Evolutionary conservation across 2,797 vertebrate species (phyloP), one percentile per base, ranked within the genome.

Genomic region (Nasua narica): DNA sequence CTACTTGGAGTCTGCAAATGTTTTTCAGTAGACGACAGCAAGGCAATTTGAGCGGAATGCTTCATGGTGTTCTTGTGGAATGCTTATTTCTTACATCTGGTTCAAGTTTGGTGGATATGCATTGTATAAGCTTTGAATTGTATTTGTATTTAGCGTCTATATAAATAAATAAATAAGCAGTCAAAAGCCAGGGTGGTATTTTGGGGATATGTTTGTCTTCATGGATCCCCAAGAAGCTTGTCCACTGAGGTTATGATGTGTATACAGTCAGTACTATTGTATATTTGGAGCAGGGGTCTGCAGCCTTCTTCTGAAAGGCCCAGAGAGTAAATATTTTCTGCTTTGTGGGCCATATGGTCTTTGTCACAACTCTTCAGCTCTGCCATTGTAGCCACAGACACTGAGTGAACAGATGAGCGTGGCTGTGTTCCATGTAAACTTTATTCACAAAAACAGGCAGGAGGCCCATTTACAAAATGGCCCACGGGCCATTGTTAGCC

Each of bases 341-440:
- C 54, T 96, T 43, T 46, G 43, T 0, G 3, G 56, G 29, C 70
- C 56, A 40, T 50, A 54, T 52, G 65, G 56, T 85, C 82, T 69
- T 37, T 94, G 23, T 72, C n/a, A 18, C 54, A 90, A 19, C 50
- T 62, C 37, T 54, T 84, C 52, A 72, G 27, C 67, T 67, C 81
- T 96, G 37, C 43, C 46, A 2, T n/a, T 86, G 32, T 76, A 79
- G 62, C 43, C 50, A 56, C 50, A 67, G 62, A 95, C 54, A 86
- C 60, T 92, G 43, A 79, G 70, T 81, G 70, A 87, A 91, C 46
- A 40, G 27, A 60, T 19, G 43, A 52, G 21, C 1, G 0, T 96
- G 83, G 81, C 77, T 37, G 50, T 82, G 56, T 87, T 78, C 85
- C 88, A 87, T 40, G 48, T 67, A 87, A 90, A 95, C 60, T 97